Percentiles rank a stretch among this genome's conserved stretches.
phyloP scores from a whole-genome alignment of 2,888 invertebrate genomes.

The Seladonia tumulorum region DNA sequence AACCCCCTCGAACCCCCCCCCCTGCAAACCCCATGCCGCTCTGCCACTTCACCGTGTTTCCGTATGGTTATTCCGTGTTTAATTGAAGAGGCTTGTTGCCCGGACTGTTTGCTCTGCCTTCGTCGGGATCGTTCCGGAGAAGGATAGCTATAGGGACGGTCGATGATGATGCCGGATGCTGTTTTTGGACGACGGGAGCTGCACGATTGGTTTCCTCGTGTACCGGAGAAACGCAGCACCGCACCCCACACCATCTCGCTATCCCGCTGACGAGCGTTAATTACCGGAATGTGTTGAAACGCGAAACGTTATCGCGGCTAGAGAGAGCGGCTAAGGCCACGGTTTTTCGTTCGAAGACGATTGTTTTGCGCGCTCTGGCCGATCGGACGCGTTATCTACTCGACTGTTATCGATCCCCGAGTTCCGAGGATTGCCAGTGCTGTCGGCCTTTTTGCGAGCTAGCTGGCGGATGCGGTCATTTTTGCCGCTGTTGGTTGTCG shows the following conservation, averaged over 20 bases:
- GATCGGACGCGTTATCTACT: not conserved
- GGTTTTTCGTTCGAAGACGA: not conserved
- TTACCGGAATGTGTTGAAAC: constrained; percentile 13
- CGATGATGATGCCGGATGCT: not conserved
- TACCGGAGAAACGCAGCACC: constrained; percentile 11
- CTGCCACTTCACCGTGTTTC: not conserved
- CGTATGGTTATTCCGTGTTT: constrained; percentile 37
- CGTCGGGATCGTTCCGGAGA: not conserved
- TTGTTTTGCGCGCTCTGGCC: not conserved
- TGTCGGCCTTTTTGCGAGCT: not conserved
- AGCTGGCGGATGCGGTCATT: not conserved
- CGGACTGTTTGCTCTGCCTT: constrained; percentile 16
- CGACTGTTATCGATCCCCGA: not conserved
- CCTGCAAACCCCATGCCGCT: no score
- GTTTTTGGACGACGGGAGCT: constrained; percentile 1
- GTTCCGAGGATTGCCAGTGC: not conserved
- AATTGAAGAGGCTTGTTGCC: constrained; percentile 36
- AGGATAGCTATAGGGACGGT: not conserved
- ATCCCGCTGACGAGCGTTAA: constrained; percentile 27
- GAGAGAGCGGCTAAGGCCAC: not conserved
- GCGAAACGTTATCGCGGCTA: not conserved
- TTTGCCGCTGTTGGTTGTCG: not conserved
- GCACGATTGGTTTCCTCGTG: not conserved
- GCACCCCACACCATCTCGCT: not conserved
- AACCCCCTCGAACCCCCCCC: not conserved